Evolutionary conservation across 2,113 vertebrate genomes (phyloP), one percentile per base, ranked within the genome.

Genomic region (Aphyosemion australe): DNA sequence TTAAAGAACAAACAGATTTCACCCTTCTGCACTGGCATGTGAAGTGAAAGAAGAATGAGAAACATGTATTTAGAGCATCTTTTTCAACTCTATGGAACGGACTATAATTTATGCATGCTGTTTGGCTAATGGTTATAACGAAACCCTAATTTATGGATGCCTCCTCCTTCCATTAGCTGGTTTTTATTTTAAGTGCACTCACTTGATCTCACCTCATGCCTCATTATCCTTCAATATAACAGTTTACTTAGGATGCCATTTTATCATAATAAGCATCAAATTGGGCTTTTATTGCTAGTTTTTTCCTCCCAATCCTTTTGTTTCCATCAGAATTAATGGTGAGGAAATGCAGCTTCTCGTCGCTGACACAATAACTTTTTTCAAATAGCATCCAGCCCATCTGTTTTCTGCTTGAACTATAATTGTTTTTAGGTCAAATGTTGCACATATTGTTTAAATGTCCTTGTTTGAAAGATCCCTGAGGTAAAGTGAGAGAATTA

Each of bases 71-170:
- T 26, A 26, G 26, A 26, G 26, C 26, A 47, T 48, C n/a, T 49
- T 16, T 52, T 49, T 47, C 31, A n/a, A 5, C 26, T 13, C 15
- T 18, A 53, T 61, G 15, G 43, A 4, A 12, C 3, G 47, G 52
- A 13, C 26, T 49, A 8, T 49, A 39, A 46, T 66, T 60, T 58
- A 58, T 49, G 48, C 16, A 42, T 62, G 42, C 51, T 45, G 46
- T 69, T 67, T 43, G 20, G 34, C 61, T 64, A 64, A 69, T 80
- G 71, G 60, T 63, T 56, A 15, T 58, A 58, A 58, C 47, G 31
- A 0, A 10, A 0, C 39, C 39, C 46, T 62, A 59, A 69, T 69
- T 31, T 61, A 45, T 42, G 43, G 63, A 65, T 67, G 53, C 34
- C 56, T 71, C 18, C 31, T 19, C 46, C 41, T 54, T 12, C 26